Base-by-base conservation (phyloP, 2,113 vertebrate genomes). In the Halichoeres trimaculatus region DNA sequence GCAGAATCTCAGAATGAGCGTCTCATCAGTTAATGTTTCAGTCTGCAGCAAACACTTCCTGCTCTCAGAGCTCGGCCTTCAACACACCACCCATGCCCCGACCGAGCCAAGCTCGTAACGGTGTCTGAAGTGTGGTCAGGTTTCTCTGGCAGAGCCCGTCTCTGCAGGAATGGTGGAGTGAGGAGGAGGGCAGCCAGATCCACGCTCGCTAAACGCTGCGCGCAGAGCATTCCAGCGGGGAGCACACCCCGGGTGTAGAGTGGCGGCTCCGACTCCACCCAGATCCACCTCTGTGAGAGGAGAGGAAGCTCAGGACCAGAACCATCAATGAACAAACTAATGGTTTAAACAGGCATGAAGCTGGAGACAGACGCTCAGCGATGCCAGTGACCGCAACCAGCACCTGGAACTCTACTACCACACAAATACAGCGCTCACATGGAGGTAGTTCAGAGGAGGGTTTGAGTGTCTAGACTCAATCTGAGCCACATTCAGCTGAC, bases 181-280 rank as follows among this genome's bases (percentile, higher is more conserved):
- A 40, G 54, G 11, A n/a, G 53, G 70, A 69, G 34, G 58, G 63
- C 62, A 22, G 74, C 70, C 65, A 67, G 76, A 36, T 57, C 62
- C 47, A 14, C 13, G 69, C 63, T 73, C 54, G 6, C 35, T 24
- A 79, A 81, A 78, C 24, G 75, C 71, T 54, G 69, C 35, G 56
- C 60, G 55, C 51, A 23, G 8, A 56, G 52, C 66, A 85, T 91
- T 86, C 85, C 77, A 50, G 22, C 76, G 65, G 72, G 77, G 81
- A 78, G 76, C 81, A 77, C 74, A 41, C 61, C 41, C 76, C 30
- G 4, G 61, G 85, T 74, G 7, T 78, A 81, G 72, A 63, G 79
- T 89, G 76, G 83, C 85, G 74, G 69, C 73, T 74, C 41, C 55
- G 79, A 61, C 72, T 60, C 80, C 77, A 52, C 54, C 78, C 75